Evolutionary conservation across 1,140 invertebrate genomes (phyloP).

Genomic region (Episyrphus balteatus): DNA sequence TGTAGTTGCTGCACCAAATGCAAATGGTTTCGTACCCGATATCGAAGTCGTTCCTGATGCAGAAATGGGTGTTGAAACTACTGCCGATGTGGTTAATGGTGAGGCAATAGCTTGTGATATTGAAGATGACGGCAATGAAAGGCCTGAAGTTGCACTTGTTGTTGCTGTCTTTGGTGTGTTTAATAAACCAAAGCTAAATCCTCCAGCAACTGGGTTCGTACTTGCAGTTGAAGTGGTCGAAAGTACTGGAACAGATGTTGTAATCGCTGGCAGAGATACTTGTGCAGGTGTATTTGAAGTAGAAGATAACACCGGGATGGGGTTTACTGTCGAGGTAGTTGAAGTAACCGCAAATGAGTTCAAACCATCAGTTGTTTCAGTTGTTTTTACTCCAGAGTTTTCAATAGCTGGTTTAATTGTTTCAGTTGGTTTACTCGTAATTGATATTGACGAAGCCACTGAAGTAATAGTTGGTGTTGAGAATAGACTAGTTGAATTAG

Average conservation of each 20-base stretch:
- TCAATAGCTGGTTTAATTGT: background rate
- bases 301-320: no score
- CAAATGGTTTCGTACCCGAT: background rate
- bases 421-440: background rate
- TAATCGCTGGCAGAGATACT: conserved; percentile 1
- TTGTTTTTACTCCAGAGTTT: conserved; percentile 9
- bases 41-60: background rate
- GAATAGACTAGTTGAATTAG: background rate
- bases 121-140: background rate
- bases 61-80: background rate
- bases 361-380: conserved; percentile 1
- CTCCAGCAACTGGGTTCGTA: background rate
- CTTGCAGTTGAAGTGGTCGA: conserved; percentile 8
- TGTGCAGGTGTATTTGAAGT: background rate
- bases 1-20: conserved; percentile 1
- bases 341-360: conserved; percentile 3
- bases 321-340: conserved; percentile 5
- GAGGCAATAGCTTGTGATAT: background rate
- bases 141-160: background rate
- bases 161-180: background rate
- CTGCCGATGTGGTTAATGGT: background rate
- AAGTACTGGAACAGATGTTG: conserved; percentile 12
- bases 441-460: conserved; percentile 2
- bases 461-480: conserved; percentile 2
- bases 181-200: background rate